Evolutionary conservation across 1,140 invertebrate species (phyloP), one percentile per base, ranked within the genome.

Genomic region (Thaumatotibia leucotreta): DNA sequence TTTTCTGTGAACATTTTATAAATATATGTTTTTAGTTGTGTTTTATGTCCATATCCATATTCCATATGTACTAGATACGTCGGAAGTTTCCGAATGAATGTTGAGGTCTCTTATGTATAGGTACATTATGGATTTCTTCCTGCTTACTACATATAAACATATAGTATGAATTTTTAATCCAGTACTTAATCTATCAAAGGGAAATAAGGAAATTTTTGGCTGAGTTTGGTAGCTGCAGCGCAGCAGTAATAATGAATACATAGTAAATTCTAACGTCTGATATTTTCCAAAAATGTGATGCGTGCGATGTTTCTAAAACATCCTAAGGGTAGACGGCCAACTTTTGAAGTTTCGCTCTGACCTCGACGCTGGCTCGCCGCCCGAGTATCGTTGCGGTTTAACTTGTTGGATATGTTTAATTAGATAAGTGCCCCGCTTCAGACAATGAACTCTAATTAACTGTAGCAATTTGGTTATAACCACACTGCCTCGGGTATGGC

Each of bases 351-450:
- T 69, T 54, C 68, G 64, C 68, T 71, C 66, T 54, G 71, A 68
- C 68, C 61, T 67, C 66, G 58, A 66, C 63, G 67, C 67, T 64
- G 64, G 64, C 31, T 35, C 4, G 23, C 45, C 17, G 35, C 22
- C 33, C 22, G 61, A 50, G 27, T 27, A 24, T 31, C 27, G 64
- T 63, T 65, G 31, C 29, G 50, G 66, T 63, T 65, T 63, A 73
- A 69, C 67, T 69, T 64, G 50, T 63, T 64, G 68, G 39, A 71
- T 68, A 66, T 72, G 66, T 72, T 66, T 68, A 72, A 72, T 66
- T 68, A 68, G 64, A 66, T 54, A 65, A 23, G 22, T 33, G 20
- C 20, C 62, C 17, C 10, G 49, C 65, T 39, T 66, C 22, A 27
- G 14, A 3, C 24, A 17, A 2, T 50, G n/a, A 50, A 29, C 11